Conservation (phyloP, 2,797 vertebrate species). For the Cygnus olor region DNA sequence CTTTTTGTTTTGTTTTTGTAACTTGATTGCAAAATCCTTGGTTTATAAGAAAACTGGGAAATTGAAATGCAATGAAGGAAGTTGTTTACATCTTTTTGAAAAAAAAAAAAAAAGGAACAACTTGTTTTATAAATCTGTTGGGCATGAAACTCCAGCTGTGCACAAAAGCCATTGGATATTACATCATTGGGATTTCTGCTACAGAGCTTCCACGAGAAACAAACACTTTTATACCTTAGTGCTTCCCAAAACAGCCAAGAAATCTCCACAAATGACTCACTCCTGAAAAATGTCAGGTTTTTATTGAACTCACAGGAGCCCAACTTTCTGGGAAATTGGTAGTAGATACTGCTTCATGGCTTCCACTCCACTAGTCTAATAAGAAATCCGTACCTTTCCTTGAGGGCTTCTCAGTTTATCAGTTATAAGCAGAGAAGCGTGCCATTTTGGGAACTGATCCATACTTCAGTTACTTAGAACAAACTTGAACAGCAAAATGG, state of each 20-base stretch:
- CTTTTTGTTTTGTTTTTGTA: not conserved
- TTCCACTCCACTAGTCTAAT: not conserved
- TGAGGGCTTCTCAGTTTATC: slow-evolving; percentile 6
- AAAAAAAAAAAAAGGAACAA: not conserved
- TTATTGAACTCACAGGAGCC: not conserved
- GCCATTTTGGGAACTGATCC: not conserved
- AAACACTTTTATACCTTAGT: slow-evolving; percentile 1
- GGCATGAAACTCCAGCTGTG: not conserved
- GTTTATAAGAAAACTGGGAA: not conserved
- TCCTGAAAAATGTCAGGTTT: slow-evolving; percentile 15
- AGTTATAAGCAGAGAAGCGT: not conserved
- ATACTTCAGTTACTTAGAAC: not conserved
- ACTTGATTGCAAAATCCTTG: not conserved
- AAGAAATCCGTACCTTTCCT: not conserved
- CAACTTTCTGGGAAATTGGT: slow-evolving; percentile 27
- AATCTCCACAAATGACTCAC: slow-evolving; percentile 13
- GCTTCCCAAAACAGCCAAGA: slow-evolving; percentile 24
- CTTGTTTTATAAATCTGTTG: not conserved
- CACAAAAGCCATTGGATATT: not conserved
- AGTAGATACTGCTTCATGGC: not conserved
- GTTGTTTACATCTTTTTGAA: not conserved
- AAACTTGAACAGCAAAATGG: not conserved
- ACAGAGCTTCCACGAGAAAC: slow-evolving; percentile 17
- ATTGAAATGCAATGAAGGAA: not conserved
- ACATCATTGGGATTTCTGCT: not conserved